phyloP scores from a whole-genome alignment of 1,140 invertebrate genomes.

The Apis dorsata region DNA sequence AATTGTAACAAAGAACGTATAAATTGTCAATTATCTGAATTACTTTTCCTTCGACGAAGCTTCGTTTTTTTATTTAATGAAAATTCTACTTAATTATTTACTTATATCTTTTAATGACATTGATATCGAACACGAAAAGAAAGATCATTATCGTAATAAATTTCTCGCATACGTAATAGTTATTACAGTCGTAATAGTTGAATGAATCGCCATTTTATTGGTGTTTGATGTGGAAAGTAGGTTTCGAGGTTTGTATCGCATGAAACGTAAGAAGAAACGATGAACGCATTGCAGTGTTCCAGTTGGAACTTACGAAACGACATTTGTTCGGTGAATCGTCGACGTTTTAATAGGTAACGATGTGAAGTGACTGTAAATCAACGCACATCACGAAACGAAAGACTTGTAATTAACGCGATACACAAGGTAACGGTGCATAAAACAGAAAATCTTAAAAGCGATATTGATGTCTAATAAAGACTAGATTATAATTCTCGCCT shows the following conservation, averaged over 20 bases:
- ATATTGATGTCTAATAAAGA: constrained; percentile 30
- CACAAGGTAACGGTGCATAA: constrained; percentile 14
- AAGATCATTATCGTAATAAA: no score
- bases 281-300: not conserved
- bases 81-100: no score
- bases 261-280: not conserved
- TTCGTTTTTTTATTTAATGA: no score
- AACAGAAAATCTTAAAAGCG: constrained; percentile 22
- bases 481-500: constrained; percentile 28
- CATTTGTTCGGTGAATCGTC: not conserved
- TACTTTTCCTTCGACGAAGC: no score
- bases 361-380: not conserved
- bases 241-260: not conserved
- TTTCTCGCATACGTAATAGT: no score
- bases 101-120: no score
- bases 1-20: no score
- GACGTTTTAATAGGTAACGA: not conserved
- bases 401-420: not conserved
- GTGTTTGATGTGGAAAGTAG: not conserved
- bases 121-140: no score
- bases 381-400: not conserved
- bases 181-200: not conserved
- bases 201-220: not conserved
- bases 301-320: not conserved
- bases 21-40: no score